Conservation (phyloP, 2,113 vertebrate genomes). For the Taxidea taxus region DNA sequence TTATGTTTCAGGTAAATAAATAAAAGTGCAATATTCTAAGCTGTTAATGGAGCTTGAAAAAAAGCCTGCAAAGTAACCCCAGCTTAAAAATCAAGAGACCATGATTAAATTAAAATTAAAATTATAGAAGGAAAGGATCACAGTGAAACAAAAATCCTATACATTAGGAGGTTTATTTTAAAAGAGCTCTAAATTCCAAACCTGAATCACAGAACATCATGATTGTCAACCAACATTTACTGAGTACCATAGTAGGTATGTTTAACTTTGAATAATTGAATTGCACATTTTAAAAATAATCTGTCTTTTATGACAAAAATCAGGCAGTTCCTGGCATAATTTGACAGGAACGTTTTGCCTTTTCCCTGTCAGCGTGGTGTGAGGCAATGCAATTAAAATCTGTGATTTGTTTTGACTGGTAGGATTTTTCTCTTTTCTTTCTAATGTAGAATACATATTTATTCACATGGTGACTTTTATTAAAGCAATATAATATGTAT, state of each 20-base stretch:
- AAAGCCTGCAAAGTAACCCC: not conserved
- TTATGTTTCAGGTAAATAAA: not conserved
- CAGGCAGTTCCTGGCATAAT: conserved; percentile 64
- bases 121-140: conserved; percentile 16
- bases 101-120: not conserved
- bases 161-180: conserved; percentile 11
- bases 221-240: conserved; percentile 51
- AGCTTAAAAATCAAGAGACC: conserved; percentile 16
- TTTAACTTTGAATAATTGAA: conserved; percentile 73
- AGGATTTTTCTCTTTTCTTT: conserved; percentile 46
- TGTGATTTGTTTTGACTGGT: conserved; percentile 55
- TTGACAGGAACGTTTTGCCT: conserved; percentile 57
- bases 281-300: conserved; percentile 71
- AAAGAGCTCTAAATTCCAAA: conserved; percentile 38
- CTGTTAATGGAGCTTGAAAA: not conserved
- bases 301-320: conserved; percentile 73
- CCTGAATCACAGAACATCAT: conserved; percentile 20
- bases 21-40: conserved; percentile 36
- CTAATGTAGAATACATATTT: not conserved
- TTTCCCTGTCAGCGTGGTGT: conserved; percentile 30
- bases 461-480: not conserved
- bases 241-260: conserved; percentile 35
- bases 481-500: not conserved
- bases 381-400: conserved; percentile 69
- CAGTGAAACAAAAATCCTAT: not conserved